Conservation (phyloP, 2,797 vertebrate species). For the Spinus pinus region DNA sequence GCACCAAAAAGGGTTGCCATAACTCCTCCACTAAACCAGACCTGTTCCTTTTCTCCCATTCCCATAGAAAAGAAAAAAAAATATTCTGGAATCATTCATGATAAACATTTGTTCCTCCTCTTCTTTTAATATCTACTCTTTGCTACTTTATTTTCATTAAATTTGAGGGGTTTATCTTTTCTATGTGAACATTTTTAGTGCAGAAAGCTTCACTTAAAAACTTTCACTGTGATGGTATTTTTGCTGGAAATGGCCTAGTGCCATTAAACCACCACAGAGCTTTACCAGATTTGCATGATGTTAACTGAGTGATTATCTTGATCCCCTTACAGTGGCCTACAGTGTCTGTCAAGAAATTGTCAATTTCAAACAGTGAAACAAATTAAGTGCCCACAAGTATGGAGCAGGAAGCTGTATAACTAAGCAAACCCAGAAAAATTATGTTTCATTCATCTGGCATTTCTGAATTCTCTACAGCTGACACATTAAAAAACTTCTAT, state of each 20-base stretch:
- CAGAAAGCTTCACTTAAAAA: neutral
- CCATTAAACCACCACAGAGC: neutral
- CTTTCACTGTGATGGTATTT: neutral
- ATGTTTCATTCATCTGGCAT: neutral
- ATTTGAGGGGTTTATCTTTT: accelerated
- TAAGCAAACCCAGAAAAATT: neutral
- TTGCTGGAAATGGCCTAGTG: neutral
- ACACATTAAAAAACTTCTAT: neutral
- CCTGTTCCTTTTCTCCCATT: neutral
- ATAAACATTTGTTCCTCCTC: neutral
- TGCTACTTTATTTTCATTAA: neutral
- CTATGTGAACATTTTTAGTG: neutral
- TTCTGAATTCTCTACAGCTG: neutral
- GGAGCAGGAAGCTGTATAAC: neutral
- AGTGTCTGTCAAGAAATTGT: neutral
- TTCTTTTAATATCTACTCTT: neutral
- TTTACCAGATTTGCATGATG: neutral
- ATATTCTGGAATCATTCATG: neutral
- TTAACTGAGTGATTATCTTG: neutral
- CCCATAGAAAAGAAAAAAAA: neutral
- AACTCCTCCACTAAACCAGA: neutral
- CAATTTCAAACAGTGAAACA: neutral
- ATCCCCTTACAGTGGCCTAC: neutral
- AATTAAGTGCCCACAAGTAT: neutral
- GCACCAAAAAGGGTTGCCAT: neutral